Percentiles rank a stretch among this genome's conserved stretches.
Evolutionary conservation across 2,797 vertebrate genomes (phyloP).

Genomic region (Xenopus petersii): DNA sequence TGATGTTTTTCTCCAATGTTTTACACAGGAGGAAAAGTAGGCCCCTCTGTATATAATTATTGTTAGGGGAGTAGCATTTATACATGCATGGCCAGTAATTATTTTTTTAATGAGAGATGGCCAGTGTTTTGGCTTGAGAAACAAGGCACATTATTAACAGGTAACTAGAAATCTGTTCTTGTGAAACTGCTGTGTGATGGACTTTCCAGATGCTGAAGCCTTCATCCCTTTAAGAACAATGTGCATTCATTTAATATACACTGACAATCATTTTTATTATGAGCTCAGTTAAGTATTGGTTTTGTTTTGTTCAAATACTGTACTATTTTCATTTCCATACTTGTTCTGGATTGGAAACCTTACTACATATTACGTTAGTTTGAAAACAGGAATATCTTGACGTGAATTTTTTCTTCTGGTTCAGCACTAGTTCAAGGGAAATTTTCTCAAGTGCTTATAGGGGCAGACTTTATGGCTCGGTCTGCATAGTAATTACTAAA

Average conservation of each 20-base stretch:
- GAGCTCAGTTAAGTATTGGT: constrained; percentile 11
- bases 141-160: constrained; percentile 4
- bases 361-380: constrained; percentile 18
- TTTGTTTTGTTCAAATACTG: constrained; percentile 1
- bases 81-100: too few species aligned
- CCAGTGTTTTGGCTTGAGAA: neutral
- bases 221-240: constrained; percentile 30
- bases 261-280: constrained; percentile 44
- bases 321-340: constrained; percentile 20
- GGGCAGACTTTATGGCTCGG: too few species aligned
- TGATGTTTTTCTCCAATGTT: too few species aligned
- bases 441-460: too few species aligned
- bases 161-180: constrained; percentile 7
- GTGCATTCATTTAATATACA: constrained; percentile 14
- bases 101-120: too few species aligned
- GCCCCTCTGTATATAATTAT: too few species aligned
- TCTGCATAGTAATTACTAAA: too few species aligned
- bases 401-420: constrained; percentile 10
- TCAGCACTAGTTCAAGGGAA: neutral
- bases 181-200: constrained; percentile 15
- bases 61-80: too few species aligned
- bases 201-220: constrained; percentile 31
- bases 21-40: too few species aligned
- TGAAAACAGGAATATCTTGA: constrained; percentile 7
- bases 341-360: constrained; percentile 13